A percentile compares a stretch with the other conserved stretches of the same genome.
These are phyloP conservation scores for Corythornis leucogaster DNA, from an alignment of 2,797 vertebrate genomes.

Conservation along the genomic window DNA sequence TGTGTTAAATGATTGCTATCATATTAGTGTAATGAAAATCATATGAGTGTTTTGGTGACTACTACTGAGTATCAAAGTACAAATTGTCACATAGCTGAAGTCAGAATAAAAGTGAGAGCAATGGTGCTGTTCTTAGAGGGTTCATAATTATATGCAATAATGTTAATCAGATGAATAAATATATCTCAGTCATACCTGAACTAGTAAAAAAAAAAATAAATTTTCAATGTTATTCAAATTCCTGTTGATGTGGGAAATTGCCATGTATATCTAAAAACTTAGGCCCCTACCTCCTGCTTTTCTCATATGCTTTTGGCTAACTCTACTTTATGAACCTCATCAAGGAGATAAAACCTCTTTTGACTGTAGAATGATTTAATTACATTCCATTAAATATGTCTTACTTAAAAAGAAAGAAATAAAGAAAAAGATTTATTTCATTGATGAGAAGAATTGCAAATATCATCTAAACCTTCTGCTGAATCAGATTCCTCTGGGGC, in stretches of 20 bases:
- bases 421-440: background rate
- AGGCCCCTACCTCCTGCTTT: background rate
- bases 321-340: background rate
- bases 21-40: background rate
- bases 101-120: background rate
- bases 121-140: background rate
- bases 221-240: background rate
- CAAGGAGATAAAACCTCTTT: background rate
- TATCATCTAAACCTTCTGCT: background rate
- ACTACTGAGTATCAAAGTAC: background rate
- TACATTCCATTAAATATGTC: conserved; percentile 6
- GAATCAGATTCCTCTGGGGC: background rate
- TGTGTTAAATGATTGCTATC: background rate
- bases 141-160: background rate
- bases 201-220: background rate
- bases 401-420: background rate
- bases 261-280: background rate
- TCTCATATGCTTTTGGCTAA: background rate
- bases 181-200: background rate
- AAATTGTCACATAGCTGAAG: background rate
- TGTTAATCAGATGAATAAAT: background rate
- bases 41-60: background rate
- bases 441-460: background rate
- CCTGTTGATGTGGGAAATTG: background rate
- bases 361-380: conserved; percentile 43